Evolutionary conservation across 2,797 vertebrate species (phyloP).

Genomic region (Darevskia nairensis): DNA sequence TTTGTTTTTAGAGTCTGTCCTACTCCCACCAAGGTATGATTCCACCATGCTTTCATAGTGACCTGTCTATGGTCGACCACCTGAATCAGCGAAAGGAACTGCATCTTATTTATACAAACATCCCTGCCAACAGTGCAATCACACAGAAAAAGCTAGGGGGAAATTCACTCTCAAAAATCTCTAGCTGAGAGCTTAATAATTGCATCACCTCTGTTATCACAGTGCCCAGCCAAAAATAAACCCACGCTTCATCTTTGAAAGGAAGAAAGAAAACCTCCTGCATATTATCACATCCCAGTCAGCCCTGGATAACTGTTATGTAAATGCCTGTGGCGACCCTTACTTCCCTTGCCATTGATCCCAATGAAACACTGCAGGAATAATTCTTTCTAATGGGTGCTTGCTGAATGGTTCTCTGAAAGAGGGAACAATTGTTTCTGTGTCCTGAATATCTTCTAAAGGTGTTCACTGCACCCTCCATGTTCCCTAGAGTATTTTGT

Average conservation of each 20-base stretch:
- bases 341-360: constrained; percentile 9
- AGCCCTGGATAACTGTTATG: constrained; percentile 19
- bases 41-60: too few relatives aligned
- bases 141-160: background rate
- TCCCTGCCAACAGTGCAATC: background rate
- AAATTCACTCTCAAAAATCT: background rate
- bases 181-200: constrained; percentile 9
- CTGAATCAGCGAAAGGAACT: background rate
- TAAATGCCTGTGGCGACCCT: background rate
- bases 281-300: constrained; percentile 6
- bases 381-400: background rate
- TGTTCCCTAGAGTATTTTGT: background rate
- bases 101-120: background rate
- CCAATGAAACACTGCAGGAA: constrained; percentile 7
- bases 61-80: background rate
- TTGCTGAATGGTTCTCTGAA: constrained; percentile 2
- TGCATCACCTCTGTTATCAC: constrained; percentile 21
- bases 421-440: background rate
- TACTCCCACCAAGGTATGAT: background rate
- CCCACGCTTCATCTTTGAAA: background rate
- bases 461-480: background rate
- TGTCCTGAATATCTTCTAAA: constrained; percentile 12
- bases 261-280: constrained; percentile 15
- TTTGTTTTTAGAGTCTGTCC: background rate
- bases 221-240: constrained; percentile 16